These are phyloP conservation scores for Pasiphila rectangulata DNA, from an alignment of 2,888 invertebrate genomes.

Conservation along the genomic window DNA sequence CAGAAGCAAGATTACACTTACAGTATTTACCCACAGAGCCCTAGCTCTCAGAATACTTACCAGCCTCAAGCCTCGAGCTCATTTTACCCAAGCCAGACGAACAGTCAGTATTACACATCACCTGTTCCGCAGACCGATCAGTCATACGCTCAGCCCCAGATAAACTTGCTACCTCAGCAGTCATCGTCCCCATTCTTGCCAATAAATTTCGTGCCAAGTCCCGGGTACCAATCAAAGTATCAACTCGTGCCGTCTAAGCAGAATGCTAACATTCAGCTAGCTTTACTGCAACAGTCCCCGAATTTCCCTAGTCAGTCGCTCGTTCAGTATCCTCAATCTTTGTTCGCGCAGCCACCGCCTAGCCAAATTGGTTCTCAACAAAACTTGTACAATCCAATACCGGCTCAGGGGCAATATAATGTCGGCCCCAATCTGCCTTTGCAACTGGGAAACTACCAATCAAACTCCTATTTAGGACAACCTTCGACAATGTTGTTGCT, in stretches of 20 bases:
- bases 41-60: conserved; percentile 50
- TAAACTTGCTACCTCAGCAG: conserved; percentile 50
- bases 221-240: conserved; percentile 72
- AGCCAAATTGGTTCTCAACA: conserved; percentile 46
- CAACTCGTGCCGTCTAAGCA: conserved; percentile 64
- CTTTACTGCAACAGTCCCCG: conserved; percentile 57
- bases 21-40: conserved; percentile 61
- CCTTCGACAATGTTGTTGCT: conserved; percentile 63
- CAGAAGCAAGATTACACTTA: conserved; percentile 75
- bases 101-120: conserved; percentile 57
- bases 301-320: conserved; percentile 46
- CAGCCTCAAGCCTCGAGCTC: conserved; percentile 61
- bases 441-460: conserved; percentile 49
- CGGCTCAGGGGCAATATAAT: conserved; percentile 53
- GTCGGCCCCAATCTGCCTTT: conserved; percentile 52
- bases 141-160: conserved; percentile 46
- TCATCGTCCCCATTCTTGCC: conserved; percentile 62
- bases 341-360: conserved; percentile 46
- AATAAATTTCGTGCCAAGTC: conserved; percentile 62
- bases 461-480: conserved; percentile 58
- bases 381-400: conserved; percentile 36
- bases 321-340: conserved; percentile 54
- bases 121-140: conserved; percentile 46
- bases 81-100: conserved; percentile 66
- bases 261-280: conserved; percentile 59